Evolutionary conservation across 2,113 vertebrate species (phyloP).

Genomic region (Caranx melampygus): DNA sequence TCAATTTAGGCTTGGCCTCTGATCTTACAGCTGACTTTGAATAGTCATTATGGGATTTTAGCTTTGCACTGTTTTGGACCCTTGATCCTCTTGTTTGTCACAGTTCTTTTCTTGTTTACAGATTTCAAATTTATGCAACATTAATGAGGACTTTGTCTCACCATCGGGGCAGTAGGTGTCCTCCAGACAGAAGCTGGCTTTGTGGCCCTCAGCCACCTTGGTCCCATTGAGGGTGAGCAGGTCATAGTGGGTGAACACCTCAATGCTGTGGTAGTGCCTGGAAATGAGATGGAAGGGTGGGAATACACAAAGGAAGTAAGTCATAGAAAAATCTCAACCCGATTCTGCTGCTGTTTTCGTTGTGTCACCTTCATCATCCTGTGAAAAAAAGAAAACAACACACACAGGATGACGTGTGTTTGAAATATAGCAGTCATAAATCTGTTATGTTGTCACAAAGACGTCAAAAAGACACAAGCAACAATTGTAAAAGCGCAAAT

Average conservation of each 20-base stretch:
- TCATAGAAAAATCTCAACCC: not conserved
- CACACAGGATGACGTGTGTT: not conserved
- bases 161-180: constrained; percentile 94
- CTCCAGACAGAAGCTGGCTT: constrained; percentile 98
- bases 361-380: not conserved
- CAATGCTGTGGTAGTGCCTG: constrained; percentile 99
- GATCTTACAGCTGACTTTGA: constrained; percentile 44
- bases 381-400: not conserved
- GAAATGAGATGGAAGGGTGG: not conserved
- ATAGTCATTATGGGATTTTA: constrained; percentile 52
- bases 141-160: constrained; percentile 49
- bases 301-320: not conserved
- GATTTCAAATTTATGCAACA: not conserved
- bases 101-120: not conserved
- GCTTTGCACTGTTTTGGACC: constrained; percentile 35
- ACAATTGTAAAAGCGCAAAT: constrained; percentile 15
- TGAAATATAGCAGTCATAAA: constrained; percentile 37
- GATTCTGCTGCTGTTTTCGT: not conserved
- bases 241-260: constrained; percentile 98
- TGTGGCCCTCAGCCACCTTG: constrained; percentile 96
- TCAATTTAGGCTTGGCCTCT: constrained; percentile 57
- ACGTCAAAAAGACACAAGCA: not conserved
- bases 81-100: constrained; percentile 38
- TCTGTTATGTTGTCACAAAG: not conserved
- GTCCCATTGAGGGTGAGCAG: constrained; percentile 94